A percentile compares a stretch with the other conserved stretches of the same genome.
Evolutionary conservation across 23 tunicate species (phyloP).

Genomic region (Phallusia fumigata): DNA sequence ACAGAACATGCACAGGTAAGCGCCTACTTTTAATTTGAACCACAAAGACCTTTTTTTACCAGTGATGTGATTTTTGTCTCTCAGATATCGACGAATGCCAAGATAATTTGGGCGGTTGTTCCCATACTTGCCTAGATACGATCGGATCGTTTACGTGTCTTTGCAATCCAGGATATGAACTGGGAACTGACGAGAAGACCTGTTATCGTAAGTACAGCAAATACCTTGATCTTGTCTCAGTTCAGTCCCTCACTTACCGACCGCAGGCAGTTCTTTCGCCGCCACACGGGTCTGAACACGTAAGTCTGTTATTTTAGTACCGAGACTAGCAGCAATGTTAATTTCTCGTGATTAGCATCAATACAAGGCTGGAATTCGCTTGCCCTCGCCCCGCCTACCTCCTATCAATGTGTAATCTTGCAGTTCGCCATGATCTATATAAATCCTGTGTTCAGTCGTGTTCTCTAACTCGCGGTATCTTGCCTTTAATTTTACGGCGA

Average conservation of each 20-base stretch:
- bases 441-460: too few species aligned
- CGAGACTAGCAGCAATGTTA: not conserved
- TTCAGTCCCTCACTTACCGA: too few species aligned
- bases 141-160: conserved; percentile 80
- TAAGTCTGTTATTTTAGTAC: not conserved
- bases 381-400: not conserved
- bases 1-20: conserved; percentile 60
- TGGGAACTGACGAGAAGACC: conserved; percentile 70
- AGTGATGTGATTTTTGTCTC: not conserved
- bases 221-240: too few species aligned
- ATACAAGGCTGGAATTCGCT: not conserved
- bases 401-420: not conserved
- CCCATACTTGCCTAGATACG: conserved; percentile 89
- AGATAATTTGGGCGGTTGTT: conserved; percentile 73
- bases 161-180: conserved; percentile 84
- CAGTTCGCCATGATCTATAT: not conserved
- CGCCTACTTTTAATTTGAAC: not conserved
- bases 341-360: not conserved
- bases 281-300: too few species aligned
- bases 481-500: too few species aligned
- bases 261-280: too few species aligned
- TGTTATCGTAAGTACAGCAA: conserved; percentile 77
- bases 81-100: conserved; percentile 90
- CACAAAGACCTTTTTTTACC: not conserved
- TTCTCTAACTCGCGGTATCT: too few species aligned